Conservation (phyloP, 2,113 vertebrate genomes). For the Notiomystis cincta region DNA sequence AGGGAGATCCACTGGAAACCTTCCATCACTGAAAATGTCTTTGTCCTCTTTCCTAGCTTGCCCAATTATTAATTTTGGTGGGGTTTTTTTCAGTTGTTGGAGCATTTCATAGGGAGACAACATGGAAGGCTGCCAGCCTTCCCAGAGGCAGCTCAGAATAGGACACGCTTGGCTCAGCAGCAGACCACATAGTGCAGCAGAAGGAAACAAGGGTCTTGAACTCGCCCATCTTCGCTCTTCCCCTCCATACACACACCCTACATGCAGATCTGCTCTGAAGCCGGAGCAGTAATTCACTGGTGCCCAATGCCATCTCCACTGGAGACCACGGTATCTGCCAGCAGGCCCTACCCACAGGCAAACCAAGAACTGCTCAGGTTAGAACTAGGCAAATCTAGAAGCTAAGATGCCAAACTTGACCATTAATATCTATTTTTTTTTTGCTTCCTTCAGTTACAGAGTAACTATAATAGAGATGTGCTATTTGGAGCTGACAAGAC, state of each 20-base stretch:
- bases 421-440: neutral
- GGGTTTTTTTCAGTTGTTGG: neutral
- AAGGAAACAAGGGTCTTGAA: conserved; percentile 30
- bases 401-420: neutral
- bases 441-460: neutral
- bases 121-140: conserved; percentile 15
- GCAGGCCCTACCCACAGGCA: neutral
- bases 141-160: conserved; percentile 7
- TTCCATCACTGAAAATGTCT: neutral
- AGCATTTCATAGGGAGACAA: conserved; percentile 11
- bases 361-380: neutral
- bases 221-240: neutral
- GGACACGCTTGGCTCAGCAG: conserved; percentile 52
- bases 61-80: neutral
- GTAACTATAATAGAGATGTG: neutral
- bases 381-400: neutral
- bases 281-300: neutral
- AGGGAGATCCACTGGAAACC: neutral
- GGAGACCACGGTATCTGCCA: neutral
- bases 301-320: neutral
- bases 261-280: neutral
- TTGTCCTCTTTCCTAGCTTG: neutral
- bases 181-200: conserved; percentile 11
- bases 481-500: neutral
- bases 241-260: neutral